Conservation (phyloP, 2,888 invertebrate species). For the Erynnis tages region DNA sequence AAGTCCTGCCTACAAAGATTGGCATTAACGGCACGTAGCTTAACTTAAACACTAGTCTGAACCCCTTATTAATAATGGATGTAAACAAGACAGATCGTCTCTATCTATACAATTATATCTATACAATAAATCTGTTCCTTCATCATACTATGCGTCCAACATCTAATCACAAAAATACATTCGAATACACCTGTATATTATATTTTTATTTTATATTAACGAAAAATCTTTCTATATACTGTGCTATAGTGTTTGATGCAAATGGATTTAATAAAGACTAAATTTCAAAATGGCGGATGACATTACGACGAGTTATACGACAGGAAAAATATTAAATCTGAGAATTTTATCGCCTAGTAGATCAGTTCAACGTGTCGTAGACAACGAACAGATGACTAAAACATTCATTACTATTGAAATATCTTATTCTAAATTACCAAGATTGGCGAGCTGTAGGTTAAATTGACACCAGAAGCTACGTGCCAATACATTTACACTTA, state of each 20-base stretch:
- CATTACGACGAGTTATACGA: not conserved
- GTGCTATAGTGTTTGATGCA: not conserved
- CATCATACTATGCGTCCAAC: slow-evolving; percentile 1
- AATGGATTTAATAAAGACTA: not conserved
- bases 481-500: slow-evolving; percentile 26
- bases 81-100: slow-evolving; percentile 4
- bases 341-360: not conserved
- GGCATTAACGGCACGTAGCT: slow-evolving; percentile 14
- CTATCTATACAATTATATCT: slow-evolving; percentile 15
- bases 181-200: not conserved
- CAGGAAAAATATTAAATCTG: not conserved
- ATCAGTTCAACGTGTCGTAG: slow-evolving; percentile 16
- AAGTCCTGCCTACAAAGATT: slow-evolving; percentile 6
- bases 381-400: slow-evolving; percentile 3
- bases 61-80: slow-evolving; percentile 9
- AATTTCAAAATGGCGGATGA: not conserved
- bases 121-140: slow-evolving; percentile 10
- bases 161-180: slow-evolving; percentile 17
- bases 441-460: slow-evolving; percentile 18
- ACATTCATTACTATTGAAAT: slow-evolving; percentile 12
- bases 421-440: slow-evolving; percentile 8
- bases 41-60: slow-evolving; percentile 8
- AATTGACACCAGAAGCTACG: slow-evolving; percentile 30
- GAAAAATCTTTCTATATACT: not conserved
- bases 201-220: not conserved